A percentile compares a stretch with the other conserved stretches of the same genome.
Conservation (phyloP, 2,797 vertebrate species). For the Pseudochirops corinnae region DNA sequence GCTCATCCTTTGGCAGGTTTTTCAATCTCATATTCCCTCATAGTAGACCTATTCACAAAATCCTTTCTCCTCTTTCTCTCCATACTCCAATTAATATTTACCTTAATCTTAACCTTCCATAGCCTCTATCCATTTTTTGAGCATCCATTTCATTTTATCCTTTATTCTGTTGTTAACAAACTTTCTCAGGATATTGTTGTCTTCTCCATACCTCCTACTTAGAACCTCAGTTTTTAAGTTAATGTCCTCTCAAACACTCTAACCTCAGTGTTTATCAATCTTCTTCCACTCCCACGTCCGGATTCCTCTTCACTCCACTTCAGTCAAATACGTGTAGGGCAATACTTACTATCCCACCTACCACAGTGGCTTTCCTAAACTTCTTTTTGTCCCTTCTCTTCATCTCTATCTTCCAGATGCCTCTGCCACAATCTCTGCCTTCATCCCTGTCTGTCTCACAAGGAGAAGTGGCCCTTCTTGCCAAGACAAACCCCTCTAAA, state of each 20-base stretch:
- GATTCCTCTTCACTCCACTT: no score
- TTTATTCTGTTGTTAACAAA: background rate
- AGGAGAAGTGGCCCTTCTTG: no score
- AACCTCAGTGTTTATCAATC: background rate
- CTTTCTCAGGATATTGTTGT: background rate
- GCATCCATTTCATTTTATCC: background rate
- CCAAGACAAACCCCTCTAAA: background rate
- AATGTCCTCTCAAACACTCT: background rate
- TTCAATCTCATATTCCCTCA: background rate
- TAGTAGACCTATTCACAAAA: background rate
- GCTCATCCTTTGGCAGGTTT: background rate
- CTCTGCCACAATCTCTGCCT: no score
- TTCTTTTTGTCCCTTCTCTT: background rate
- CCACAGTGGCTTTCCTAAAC: background rate
- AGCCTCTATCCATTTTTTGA: background rate
- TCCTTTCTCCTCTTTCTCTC: background rate
- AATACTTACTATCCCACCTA: background rate
- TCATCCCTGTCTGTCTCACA: no score
- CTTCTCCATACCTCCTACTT: background rate
- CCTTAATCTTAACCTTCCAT: background rate
- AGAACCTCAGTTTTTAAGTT: background rate
- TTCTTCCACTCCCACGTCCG: background rate
- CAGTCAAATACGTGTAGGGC: background rate
- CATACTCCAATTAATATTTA: background rate
- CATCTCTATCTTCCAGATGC: background rate